phyloP scores from a whole-genome alignment of 2,888 invertebrate genomes.

The Macropis europaea region DNA sequence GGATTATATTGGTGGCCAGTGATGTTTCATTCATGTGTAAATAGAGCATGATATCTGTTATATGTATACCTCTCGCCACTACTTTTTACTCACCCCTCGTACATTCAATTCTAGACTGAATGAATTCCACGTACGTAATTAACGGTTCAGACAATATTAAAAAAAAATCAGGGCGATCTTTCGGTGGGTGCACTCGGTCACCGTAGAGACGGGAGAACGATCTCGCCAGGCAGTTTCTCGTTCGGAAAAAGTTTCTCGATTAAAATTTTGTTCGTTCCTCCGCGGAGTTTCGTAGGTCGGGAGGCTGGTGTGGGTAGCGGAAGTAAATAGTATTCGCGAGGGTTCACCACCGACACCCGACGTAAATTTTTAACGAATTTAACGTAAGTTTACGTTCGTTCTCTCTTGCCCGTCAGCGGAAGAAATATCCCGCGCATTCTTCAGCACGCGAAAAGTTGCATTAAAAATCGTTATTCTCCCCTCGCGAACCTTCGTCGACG shows the following conservation, averaged over 20 bases:
- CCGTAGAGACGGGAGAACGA: conserved; percentile 22
- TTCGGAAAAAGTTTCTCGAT: conserved; percentile 74
- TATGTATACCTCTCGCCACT: too few species aligned
- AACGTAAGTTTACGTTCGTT: conserved; percentile 50
- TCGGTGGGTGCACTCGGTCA: not conserved
- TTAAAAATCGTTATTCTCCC: conserved; percentile 19
- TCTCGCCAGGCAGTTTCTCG: conserved; percentile 21
- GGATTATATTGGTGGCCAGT: too few species aligned
- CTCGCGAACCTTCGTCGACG: conserved; percentile 10
- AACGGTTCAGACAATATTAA: not conserved
- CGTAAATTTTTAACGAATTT: conserved; percentile 66
- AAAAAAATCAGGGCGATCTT: not conserved
- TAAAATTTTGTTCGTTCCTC: conserved; percentile 72
- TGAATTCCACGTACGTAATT: not conserved
- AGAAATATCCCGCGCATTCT: conserved; percentile 36
- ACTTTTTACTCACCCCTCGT: too few species aligned
- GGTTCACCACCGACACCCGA: conserved; percentile 45
- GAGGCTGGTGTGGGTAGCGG: not conserved
- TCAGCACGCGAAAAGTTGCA: conserved; percentile 1
- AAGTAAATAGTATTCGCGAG: conserved; percentile 43
- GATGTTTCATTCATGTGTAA: too few species aligned
- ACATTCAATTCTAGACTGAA: too few species aligned
- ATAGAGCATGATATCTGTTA: too few species aligned
- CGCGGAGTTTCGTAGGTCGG: conserved; percentile 54
- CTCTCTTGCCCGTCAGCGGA: not conserved